Evolutionary conservation across 2,797 vertebrate genomes (phyloP), one percentile per base, ranked within the genome.

Genomic region (Mus spretus): DNA sequence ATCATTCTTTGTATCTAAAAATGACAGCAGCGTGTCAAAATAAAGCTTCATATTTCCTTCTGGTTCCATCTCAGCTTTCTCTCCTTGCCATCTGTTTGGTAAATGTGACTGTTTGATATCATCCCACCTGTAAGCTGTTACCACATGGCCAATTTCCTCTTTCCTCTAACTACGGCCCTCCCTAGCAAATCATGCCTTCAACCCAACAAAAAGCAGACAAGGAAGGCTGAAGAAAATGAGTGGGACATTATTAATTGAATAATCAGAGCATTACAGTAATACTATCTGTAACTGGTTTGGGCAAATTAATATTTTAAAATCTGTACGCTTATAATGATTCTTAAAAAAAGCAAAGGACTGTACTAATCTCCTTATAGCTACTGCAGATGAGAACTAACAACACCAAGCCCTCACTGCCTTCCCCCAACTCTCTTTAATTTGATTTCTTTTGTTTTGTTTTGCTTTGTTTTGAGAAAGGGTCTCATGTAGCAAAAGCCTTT

Each of bases 61-160:
- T 95, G 86, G 47, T 89, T 96, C 89, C 50, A 88, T 96, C 86
- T 96, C 93, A 96, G 93, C 89, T 90, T 96, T 92, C 82, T 96
- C 61, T 97, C 72, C 92, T 90, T 97, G 81, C 95, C 95, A 97
- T 97, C 96, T 97, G 94, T 94, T 97, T 97, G 90, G 96, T 97
- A 96, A 97, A 91, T 90, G 93, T 92, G 91, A 94, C 65, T 92
- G 34, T 95, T 93, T 95, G 90, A 74, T 94, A 87, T 94, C 61
- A 31, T 55, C 95, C 79, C 37, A 97, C 95, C 96, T 97, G 88
- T 90, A 94, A 96, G 61, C 37, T 77, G 87, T 70, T 55, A 80
- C 65, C 75, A 10, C 31, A 70, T 50, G 17, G 81, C 82, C 12
- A 53, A 83, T 84, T 96, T 95, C 87, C 75, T 90, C 3, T 17